phyloP scores from a whole-genome alignment of 1,140 invertebrate species.

The Pseudomyrmex concolor region DNA sequence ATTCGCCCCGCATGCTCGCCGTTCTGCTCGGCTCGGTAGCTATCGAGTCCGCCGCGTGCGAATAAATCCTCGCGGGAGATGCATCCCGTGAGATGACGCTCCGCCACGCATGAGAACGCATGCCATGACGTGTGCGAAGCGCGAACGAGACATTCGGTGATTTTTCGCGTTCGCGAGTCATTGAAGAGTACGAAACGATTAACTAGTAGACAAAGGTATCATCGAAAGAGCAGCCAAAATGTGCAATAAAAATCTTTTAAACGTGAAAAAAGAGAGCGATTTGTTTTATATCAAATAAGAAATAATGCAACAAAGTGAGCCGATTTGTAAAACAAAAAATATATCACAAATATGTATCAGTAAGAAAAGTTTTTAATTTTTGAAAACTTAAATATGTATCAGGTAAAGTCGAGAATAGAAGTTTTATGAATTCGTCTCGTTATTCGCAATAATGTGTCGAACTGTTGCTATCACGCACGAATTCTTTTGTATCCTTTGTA shows the following conservation, averaged over 20 bases:
- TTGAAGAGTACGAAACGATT: conserved; percentile 24
- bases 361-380: too few relatives aligned
- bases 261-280: not conserved
- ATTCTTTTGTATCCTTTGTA: not conserved
- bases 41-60: conserved; percentile 53
- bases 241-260: not conserved
- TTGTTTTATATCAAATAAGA: not conserved
- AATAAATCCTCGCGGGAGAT: conserved; percentile 65
- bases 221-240: not conserved
- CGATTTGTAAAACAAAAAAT: too few relatives aligned
- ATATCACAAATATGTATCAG: too few relatives aligned
- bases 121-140: not conserved
- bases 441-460: conserved; percentile 15
- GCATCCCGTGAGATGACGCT: conserved; percentile 60
- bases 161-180: conserved; percentile 26
- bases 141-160: conserved; percentile 28
- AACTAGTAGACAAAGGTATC: not conserved
- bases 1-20: conserved; percentile 50
- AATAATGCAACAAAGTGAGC: too few relatives aligned
- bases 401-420: not conserved
- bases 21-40: conserved; percentile 43
- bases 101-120: conserved; percentile 50
- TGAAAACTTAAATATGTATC: too few relatives aligned
- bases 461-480: conserved; percentile 24
- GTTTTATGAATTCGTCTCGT: not conserved